Evolutionary conservation across 35 echinoderm and acorn worm genomes (phyloP).

Genomic region (Heliocidaris tuberculata): DNA sequence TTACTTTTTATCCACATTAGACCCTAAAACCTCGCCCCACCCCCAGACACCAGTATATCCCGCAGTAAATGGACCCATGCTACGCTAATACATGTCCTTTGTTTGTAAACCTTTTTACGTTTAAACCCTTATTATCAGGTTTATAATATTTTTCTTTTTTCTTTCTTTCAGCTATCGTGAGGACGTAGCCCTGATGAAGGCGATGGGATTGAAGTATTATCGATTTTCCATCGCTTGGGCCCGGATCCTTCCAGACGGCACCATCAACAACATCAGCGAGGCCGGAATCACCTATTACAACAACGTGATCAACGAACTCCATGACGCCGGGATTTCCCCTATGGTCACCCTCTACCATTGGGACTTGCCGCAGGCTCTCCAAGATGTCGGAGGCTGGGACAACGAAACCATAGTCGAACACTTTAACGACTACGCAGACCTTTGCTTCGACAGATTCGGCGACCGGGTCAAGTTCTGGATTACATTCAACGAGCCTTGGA

Average conservation of each 20-base stretch:
- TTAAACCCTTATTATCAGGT: too few species aligned
- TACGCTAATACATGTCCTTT: too few species aligned
- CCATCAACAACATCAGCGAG: constrained; percentile 59
- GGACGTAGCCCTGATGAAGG: constrained; percentile 60
- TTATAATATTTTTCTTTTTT: not conserved
- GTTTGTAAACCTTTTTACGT: too few species aligned
- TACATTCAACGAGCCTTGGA: constrained; percentile 96
- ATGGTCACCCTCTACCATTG: constrained; percentile 92
- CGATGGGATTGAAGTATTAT: constrained; percentile 68
- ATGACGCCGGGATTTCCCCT: constrained; percentile 58
- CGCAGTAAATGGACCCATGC: too few species aligned
- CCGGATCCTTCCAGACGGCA: constrained; percentile 75
- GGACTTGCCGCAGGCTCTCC: constrained; percentile 82
- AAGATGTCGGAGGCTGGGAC: constrained; percentile 73
- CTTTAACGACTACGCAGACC: constrained; percentile 80
- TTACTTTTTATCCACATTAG: too few species aligned
- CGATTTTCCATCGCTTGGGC: constrained; percentile 91
- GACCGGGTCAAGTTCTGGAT: constrained; percentile 87
- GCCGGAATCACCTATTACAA: constrained; percentile 78
- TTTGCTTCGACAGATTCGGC: constrained; percentile 72
- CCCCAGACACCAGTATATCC: too few species aligned
- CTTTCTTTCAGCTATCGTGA: constrained; percentile 36
- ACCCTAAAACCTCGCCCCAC: too few species aligned
- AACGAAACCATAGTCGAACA: constrained; percentile 61
- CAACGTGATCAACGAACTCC: constrained; percentile 72